phyloP scores from a whole-genome alignment of 2,113 vertebrate species.

The Addax nasomaculatus region DNA sequence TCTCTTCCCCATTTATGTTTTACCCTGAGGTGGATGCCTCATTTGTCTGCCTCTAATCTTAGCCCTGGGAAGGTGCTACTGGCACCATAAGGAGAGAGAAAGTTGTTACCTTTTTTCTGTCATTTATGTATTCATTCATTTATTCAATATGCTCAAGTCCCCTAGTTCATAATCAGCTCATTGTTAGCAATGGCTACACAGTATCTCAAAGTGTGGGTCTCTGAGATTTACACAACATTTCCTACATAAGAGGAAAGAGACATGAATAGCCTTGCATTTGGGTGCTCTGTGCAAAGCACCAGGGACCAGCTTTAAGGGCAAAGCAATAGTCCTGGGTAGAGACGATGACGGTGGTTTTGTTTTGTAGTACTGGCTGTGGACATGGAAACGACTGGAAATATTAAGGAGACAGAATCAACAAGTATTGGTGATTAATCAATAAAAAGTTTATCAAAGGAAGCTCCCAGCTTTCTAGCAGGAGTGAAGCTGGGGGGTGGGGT shows the following conservation, averaged over 20 bases:
- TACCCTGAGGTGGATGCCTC: neutral
- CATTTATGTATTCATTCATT: neutral
- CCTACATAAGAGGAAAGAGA: neutral
- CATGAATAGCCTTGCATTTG: neutral
- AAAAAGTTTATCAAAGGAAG: neutral
- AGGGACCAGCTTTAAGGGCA: neutral
- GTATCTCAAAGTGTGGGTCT: neutral
- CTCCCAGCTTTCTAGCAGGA: neutral
- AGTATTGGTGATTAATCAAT: neutral
- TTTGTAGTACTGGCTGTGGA: neutral
- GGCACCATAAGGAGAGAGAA: neutral
- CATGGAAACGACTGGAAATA: neutral
- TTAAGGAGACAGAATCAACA: neutral
- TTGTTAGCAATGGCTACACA: neutral
- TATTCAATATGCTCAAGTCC: neutral
- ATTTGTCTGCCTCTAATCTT: neutral
- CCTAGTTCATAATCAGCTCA: neutral
- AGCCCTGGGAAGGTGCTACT: neutral
- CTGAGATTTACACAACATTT: neutral
- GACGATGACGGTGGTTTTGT: neutral
- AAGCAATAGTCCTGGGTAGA: neutral
- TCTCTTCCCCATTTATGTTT: neutral
- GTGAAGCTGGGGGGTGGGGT: rapidly evolving
- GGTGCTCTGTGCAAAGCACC: neutral
- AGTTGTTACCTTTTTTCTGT: neutral